These are phyloP conservation scores for Paradoxurus hermaphroditus DNA, from an alignment of 2,113 vertebrate species.

Conservation along the genomic window DNA sequence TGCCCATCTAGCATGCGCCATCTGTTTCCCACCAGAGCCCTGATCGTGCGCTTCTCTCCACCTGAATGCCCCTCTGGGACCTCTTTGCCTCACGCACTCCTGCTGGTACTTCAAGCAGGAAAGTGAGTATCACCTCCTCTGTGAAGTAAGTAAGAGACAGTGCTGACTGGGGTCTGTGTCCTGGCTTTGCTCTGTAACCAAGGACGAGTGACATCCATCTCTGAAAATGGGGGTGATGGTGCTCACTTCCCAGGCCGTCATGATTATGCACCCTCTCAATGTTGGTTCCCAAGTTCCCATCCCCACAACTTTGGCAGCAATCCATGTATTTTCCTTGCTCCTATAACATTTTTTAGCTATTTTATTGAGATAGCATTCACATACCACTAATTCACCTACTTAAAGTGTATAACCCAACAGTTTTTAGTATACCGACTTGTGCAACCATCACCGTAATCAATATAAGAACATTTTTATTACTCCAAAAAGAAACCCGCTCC, in stretches of 20 bases:
- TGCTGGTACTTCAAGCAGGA: neutral
- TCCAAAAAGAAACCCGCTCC: neutral
- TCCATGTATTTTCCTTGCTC: neutral
- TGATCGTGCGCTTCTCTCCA: neutral
- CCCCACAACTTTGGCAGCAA: neutral
- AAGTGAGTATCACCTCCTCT: neutral
- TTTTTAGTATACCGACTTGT: neutral
- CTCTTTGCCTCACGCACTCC: neutral
- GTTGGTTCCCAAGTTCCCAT: neutral
- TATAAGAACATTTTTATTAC: neutral
- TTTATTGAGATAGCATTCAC: neutral
- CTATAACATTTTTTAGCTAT: neutral
- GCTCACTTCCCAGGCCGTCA: neutral
- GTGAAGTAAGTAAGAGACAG: neutral
- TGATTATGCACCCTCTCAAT: neutral
- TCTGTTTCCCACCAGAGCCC: neutral
- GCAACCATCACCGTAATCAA: neutral
- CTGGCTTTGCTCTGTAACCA: neutral
- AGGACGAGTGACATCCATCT: neutral
- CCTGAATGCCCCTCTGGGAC: neutral
- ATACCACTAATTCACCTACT: neutral
- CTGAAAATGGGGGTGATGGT: neutral
- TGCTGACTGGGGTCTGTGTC: neutral
- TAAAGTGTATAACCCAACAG: neutral
- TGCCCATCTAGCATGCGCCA: neutral